Evolutionary conservation across 2,113 vertebrate genomes (phyloP).

Genomic region (Aplodontia rufa): DNA sequence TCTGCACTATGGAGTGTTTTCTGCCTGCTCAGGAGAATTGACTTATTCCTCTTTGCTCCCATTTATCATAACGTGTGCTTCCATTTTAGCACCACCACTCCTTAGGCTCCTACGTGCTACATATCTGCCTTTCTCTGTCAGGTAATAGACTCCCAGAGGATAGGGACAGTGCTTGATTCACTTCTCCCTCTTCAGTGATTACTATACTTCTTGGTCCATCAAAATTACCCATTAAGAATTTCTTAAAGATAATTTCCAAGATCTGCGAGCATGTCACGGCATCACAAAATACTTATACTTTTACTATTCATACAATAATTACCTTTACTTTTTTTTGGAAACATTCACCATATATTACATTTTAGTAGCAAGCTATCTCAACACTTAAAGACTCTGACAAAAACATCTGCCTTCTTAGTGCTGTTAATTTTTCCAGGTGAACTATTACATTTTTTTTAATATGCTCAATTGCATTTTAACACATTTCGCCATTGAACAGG

Average conservation of each 20-base stretch:
- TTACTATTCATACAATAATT: background rate
- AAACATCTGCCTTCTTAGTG: background rate
- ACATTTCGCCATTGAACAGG: background rate
- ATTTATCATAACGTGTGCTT: background rate
- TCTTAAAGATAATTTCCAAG: slow-evolving; percentile 6
- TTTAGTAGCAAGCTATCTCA: background rate
- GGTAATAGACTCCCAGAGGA: background rate
- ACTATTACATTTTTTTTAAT: background rate
- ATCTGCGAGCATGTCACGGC: background rate
- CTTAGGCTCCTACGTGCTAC: background rate
- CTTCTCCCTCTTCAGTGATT: background rate
- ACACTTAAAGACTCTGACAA: background rate
- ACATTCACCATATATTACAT: background rate
- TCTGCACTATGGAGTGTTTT: background rate
- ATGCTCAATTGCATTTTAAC: background rate
- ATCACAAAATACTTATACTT: background rate
- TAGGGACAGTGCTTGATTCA: background rate
- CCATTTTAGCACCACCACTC: background rate
- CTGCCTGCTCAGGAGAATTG: background rate
- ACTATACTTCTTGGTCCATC: background rate
- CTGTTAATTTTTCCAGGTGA: background rate
- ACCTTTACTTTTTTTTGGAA: background rate
- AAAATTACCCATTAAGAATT: background rate
- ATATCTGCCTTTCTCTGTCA: background rate
- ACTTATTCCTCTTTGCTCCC: background rate